phyloP scores from a whole-genome alignment of 2,113 vertebrate genomes.

The Coregonus clupeaformis region DNA sequence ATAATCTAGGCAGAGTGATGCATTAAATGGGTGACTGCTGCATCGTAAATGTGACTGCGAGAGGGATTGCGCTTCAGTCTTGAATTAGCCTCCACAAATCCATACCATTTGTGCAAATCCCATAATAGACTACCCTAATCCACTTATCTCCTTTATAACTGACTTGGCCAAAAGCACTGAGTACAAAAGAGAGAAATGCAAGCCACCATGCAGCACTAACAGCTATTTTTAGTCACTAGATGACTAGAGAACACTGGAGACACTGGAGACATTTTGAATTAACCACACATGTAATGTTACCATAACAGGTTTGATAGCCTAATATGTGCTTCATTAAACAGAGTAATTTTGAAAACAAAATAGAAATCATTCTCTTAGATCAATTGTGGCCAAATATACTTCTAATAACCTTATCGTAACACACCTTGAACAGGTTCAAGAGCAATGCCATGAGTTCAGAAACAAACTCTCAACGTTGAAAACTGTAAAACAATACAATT shows the following conservation, averaged over 20 bases:
- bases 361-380: neutral
- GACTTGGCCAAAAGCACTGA: slow-evolving; percentile 26
- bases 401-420: neutral
- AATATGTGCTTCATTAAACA: neutral
- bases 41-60: slow-evolving; percentile 17
- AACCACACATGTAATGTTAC: neutral
- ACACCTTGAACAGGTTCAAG: neutral
- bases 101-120: slow-evolving; percentile 49
- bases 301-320: neutral
- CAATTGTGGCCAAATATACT: neutral
- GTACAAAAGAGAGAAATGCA: slow-evolving; percentile 21
- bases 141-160: slow-evolving; percentile 44
- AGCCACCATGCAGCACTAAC: slow-evolving; percentile 8
- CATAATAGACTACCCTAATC: slow-evolving; percentile 47
- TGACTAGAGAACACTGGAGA: neutral
- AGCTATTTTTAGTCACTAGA: slow-evolving; percentile 8
- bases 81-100: slow-evolving; percentile 45
- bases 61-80: slow-evolving; percentile 24
- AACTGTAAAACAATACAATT: neutral
- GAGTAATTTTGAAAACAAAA: neutral
- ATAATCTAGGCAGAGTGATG: neutral
- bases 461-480: neutral
- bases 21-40: neutral
- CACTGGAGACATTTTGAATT: neutral
- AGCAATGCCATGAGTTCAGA: neutral